phyloP scores from a whole-genome alignment of 2,888 invertebrate species.

The Euclidia mi region DNA sequence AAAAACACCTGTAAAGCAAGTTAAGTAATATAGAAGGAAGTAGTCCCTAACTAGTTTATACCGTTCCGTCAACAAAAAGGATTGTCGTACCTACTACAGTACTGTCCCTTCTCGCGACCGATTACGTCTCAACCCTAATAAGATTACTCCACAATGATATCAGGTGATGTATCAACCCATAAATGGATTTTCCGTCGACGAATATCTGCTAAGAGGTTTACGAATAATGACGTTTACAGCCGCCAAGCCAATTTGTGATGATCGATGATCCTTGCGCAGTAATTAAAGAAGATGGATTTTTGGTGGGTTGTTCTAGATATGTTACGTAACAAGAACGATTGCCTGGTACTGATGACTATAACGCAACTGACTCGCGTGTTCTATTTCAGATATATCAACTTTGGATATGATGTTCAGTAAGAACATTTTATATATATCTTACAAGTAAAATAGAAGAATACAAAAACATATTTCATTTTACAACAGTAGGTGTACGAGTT shows the following conservation, averaged over 20 bases:
- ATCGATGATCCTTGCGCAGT: slow-evolving; percentile 29
- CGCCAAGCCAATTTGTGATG: slow-evolving; percentile 44
- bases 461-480: too few species aligned
- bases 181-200: slow-evolving; percentile 43
- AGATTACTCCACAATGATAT: slow-evolving; percentile 60
- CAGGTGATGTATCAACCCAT: slow-evolving; percentile 48
- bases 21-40: too few species aligned
- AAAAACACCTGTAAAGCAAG: slow-evolving; percentile 5
- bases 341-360: too few species aligned
- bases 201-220: slow-evolving; percentile 33
- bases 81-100: slow-evolving; percentile 32
- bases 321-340: too few species aligned
- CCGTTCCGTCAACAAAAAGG: slow-evolving; percentile 22
- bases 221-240: slow-evolving; percentile 45
- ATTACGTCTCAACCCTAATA: slow-evolving; percentile 53
- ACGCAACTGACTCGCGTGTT: too few species aligned
- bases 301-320: too few species aligned
- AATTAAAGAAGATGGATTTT: slow-evolving; percentile 7
- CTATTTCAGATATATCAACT: too few species aligned
- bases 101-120: slow-evolving; percentile 36
- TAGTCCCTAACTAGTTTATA: slow-evolving; percentile 36
- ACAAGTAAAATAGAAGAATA: too few species aligned
- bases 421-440: too few species aligned
- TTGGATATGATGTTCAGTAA: background rate
- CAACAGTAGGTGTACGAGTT: too few species aligned